Evolutionary conservation across 2,113 vertebrate genomes (phyloP), one percentile per base, ranked within the genome.

Genomic region (Helogale parvula): DNA sequence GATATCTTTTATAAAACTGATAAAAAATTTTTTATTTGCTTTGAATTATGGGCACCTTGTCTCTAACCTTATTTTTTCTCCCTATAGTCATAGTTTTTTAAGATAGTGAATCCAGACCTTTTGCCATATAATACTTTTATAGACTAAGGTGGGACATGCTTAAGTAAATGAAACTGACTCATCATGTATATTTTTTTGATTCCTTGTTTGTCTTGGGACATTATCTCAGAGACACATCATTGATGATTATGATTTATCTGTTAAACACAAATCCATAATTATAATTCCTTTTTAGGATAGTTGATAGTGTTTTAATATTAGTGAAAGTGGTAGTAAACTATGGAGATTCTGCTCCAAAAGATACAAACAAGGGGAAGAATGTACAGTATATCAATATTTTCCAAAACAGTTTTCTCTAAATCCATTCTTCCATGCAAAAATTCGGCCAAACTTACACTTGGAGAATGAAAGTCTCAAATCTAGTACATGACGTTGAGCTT

Each of bases 381-480:
- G 9, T 52, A 69, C 4, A 19, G 2, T 21, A 8, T 86, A 82
- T 89, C 90, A 66, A 27, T 60, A 77, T 71, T 92, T 81, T 90
- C 10, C 0, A n/a, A 27, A 60, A 54, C 10, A n/a, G 33, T 0
- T 76, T 89, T 93, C 29, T 96, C 69, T n/a, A 60, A 35, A 74
- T 79, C 35, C 12, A 52, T 83, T 80, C 71, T 80, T 72, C 41
- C 29, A 71, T 88, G 7, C 4, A 81, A 92, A 87, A 96, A 87
- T 92, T 76, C 54, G 81, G 50, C n/a, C 47, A 94, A 93, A 77
- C 1, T 38, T 90, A 52, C 21, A 69, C 47, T 71, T 68, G 27
- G 63, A 97, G 52, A 90, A 54, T 83, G 91, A 97, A 29, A 86
- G 35, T 3, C 41, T 96, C 35, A 76, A 52, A 25, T 38, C 57